These are phyloP conservation scores for Delia radicum DNA, from an alignment of 1,140 invertebrate species.

Conservation along the genomic window DNA sequence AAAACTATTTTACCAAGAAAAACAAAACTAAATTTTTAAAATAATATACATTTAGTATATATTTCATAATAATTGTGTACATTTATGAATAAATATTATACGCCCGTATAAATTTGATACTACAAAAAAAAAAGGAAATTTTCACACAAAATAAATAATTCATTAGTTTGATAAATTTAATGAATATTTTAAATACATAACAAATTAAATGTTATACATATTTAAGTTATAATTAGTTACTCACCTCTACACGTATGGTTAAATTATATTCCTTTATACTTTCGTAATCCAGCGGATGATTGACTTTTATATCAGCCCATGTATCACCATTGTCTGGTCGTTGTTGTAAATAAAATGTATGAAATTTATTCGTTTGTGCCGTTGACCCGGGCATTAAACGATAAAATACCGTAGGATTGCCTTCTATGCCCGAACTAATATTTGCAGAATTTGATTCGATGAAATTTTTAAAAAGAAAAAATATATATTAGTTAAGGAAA, in stretches of 20 bases:
- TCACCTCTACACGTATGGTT: slow-evolving; percentile 91
- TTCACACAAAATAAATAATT: not conserved
- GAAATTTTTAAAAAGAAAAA: not conserved
- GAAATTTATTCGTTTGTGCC: slow-evolving; percentile 92
- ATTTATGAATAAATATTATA: not conserved
- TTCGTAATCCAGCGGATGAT: slow-evolving; percentile 93
- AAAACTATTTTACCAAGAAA: not conserved
- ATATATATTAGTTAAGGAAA: slow-evolving; percentile 22
- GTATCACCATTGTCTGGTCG: slow-evolving; percentile 84
- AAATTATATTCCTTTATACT: slow-evolving; percentile 94
- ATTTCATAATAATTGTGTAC: not conserved
- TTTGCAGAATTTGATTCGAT: slow-evolving; percentile 18
- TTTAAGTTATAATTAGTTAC: not conserved
- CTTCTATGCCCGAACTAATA: slow-evolving; percentile 89
- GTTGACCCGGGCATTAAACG: slow-evolving; percentile 91
- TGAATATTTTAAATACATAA: too few relatives aligned
- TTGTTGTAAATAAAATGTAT: slow-evolving; percentile 94
- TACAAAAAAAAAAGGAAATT: not conserved
- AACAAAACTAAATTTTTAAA: not conserved
- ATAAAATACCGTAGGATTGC: slow-evolving; percentile 93
- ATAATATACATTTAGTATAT: not conserved
- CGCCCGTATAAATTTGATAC: not conserved
- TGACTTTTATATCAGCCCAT: slow-evolving; percentile 94
- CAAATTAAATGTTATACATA: too few relatives aligned
- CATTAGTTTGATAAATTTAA: not conserved